phyloP scores from a whole-genome alignment of 92 coral and sea anemone species.

The Isaurus tuberculatus region DNA sequence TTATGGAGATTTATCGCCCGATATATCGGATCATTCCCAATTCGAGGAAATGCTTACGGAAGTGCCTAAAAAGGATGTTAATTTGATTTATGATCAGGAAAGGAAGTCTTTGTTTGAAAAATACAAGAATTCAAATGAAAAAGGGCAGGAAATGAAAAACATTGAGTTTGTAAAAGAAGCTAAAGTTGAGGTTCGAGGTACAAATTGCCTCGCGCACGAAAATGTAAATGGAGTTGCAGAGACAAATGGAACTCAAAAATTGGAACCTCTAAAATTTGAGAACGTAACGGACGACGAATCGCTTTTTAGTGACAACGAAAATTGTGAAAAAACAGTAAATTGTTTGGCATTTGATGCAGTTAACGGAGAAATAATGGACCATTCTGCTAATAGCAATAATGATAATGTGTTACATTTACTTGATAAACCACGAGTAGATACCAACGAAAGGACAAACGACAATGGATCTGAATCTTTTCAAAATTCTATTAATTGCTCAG shows the following conservation, averaged over 20 bases:
- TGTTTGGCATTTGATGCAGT: conserved; percentile 12
- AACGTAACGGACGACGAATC: conserved; percentile 91
- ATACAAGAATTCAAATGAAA: conserved; percentile 54
- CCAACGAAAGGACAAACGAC: conserved; percentile 5
- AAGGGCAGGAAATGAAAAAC: conserved; percentile 69
- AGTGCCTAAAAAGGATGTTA: conserved; percentile 53
- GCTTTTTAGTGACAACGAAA: conserved; percentile 68
- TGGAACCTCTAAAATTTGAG: conserved; percentile 82
- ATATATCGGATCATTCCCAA: conserved; percentile 40
- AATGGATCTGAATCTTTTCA: conserved; percentile 1
- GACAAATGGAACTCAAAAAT: conserved; percentile 55
- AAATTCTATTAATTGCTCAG: conserved; percentile 1
- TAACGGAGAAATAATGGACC: conserved; percentile 21
- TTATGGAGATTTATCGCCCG: conserved; percentile 73
- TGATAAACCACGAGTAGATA: not conserved
- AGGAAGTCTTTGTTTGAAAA: conserved; percentile 80
- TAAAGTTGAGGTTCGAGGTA: conserved; percentile 71
- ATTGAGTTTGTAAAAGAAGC: conserved; percentile 90
- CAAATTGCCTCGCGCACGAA: conserved; percentile 5
- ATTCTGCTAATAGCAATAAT: not conserved
- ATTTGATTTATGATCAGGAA: conserved; percentile 48
- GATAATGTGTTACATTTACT: not conserved
- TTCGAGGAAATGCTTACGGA: conserved; percentile 44
- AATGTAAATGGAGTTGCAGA: conserved; percentile 48
- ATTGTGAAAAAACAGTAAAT: not conserved